Base-by-base conservation (phyloP, 2,113 vertebrate species). In the Patagioenas fasciata region DNA sequence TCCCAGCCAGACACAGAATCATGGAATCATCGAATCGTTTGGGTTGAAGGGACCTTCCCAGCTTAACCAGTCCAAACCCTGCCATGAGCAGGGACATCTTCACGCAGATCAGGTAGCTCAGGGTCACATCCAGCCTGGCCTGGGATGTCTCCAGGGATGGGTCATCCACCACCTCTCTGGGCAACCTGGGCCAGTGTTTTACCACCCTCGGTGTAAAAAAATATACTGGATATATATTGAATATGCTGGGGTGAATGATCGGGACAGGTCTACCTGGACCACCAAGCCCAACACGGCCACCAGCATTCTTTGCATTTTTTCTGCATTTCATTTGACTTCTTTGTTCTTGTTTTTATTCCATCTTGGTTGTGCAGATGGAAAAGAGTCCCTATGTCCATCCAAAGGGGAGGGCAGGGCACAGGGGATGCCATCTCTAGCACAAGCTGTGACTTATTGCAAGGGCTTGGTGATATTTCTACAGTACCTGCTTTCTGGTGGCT, bases 401-500 rank as follows among this genome's bases (percentile, higher is more conserved):
- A 1, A 58, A n/a, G 36, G 10, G 58, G 26, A 57, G 51, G 54
- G 66, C 3, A 42, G 66, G 74, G 44, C 3, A 3, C 1, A 2
- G 44, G 31, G 73, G 70, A 58, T 25, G 2, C 51, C 0, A 0
- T 26, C 29, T 61, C 51, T 26, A 79, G 29, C 6, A 8, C 74
- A 89, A 90, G 74, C 58, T 3, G 0, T 85, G 80, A 38, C 83
- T 82, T 93, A 51, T 78, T 93, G 93, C 91, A 88, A 60, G 60
- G 17, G 15, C 42, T 6, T 73, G 62, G 36, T 58, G 85, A 1
- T 62, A 18, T 88, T 96, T 95, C 91, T 66, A 1, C 88, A 88
- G 62, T 88, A 96, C 93, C 94, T 96, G 78, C 89, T 82, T 88
- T 85, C 74, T 90, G 94, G 72, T 92, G 94, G 80, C 94, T 92